Base-by-base conservation (phyloP, 2,113 vertebrate species). In the Tenrec ecaudatus region DNA sequence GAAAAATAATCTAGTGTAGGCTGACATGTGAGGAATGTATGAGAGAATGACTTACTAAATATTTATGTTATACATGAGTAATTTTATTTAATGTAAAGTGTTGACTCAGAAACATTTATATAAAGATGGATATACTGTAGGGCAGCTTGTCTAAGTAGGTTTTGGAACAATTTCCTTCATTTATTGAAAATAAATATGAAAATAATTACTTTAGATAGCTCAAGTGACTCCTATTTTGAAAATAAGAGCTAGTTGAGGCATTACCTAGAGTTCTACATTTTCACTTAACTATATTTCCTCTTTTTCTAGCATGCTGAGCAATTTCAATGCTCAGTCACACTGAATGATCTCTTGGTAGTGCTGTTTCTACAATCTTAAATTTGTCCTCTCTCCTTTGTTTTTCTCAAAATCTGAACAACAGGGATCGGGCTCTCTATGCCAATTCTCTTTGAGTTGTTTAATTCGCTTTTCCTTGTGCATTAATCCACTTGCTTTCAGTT, bases 71-170 rank as follows among this genome's bases (percentile, higher is more conserved):
- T n/a, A 86, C 79, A 60, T 73, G 43, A 14, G 10, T 82, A 82
- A 58, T 62, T 93, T 93, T 92, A 60, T 83, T 83, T 60, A 88
- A 38, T 43, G 14, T 19, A 92, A 94, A 78, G 12, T 82, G 20
- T 89, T 86, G 29, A 91, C 69, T 82, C 29, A 73, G 43, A 93
- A 84, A 80, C 69, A n/a, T 62, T 88, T 73, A 66, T 6, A 90
- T 27, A 86, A 96, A 95, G 81, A 83, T 90, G 92, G 27, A 88
- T 77, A 94, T 86, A 80, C n/a, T 17, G 71, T 43, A 20, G 57
- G 14, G 60, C 5, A 91, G 3, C 10, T 88, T 92, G 29, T 43
- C 25, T 47, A 89, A 83, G 47, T 57, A 69, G 86, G 15, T 58
- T 89, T 82, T 73, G 14, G 78, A 92, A 53, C 33, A 71, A 53